These are phyloP conservation scores for Pygoscelis adeliae DNA, from an alignment of 2,113 vertebrate species.

Conservation along the genomic window DNA sequence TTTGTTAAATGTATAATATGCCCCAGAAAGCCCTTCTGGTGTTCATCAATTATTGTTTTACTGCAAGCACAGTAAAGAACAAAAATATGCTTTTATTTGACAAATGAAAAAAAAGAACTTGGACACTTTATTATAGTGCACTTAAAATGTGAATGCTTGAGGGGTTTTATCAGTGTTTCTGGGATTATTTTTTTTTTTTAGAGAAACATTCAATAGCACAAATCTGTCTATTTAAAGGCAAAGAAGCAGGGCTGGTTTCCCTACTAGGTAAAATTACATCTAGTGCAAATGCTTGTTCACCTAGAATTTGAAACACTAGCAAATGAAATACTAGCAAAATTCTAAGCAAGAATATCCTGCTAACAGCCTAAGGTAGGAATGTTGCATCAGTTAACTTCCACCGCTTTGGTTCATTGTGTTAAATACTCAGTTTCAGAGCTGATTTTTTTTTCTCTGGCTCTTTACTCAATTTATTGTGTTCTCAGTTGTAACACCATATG, in stretches of 20 bases:
- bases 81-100: conserved; percentile 42
- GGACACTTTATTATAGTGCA: background rate
- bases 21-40: conserved; percentile 18
- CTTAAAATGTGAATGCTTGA: background rate
- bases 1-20: conserved; percentile 28
- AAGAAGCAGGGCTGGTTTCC: background rate
- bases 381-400: background rate
- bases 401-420: background rate
- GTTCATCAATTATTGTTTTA: conserved; percentile 57
- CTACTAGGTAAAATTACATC: background rate
- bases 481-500: background rate
- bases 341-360: background rate
- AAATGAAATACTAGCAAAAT: background rate
- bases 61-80: background rate
- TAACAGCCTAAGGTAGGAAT: background rate
- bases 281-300: background rate
- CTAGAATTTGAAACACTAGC: background rate
- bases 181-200: background rate
- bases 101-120: conserved; percentile 25
- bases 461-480: background rate
- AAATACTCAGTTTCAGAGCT: background rate
- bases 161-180: background rate
- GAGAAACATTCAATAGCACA: background rate
- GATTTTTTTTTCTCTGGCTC: background rate
- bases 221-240: background rate